Conservation (phyloP, 2,888 invertebrate species). For the Pseudoips prasinana region DNA sequence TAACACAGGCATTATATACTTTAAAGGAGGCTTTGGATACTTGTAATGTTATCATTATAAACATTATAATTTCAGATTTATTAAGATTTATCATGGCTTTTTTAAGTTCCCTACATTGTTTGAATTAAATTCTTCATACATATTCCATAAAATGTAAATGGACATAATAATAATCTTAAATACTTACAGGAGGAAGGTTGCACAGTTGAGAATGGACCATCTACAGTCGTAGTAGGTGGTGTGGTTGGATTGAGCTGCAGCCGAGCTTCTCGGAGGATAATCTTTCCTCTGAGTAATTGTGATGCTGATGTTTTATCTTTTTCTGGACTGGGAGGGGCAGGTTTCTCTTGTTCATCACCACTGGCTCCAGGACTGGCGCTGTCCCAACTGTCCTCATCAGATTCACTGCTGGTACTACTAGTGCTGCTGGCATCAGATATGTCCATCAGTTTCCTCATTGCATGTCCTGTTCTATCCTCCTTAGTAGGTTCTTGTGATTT, state of each 20-base stretch:
- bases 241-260: constrained; percentile 81
- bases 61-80: too few species aligned
- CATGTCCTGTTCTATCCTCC: constrained; percentile 70
- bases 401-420: constrained; percentile 69
- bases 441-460: constrained; percentile 73
- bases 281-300: constrained; percentile 83
- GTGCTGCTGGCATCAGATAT: constrained; percentile 76
- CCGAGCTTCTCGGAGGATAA: constrained; percentile 86
- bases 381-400: constrained; percentile 74
- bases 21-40: too few species aligned
- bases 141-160: too few species aligned
- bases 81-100: too few species aligned
- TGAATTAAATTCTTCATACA: too few species aligned
- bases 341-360: constrained; percentile 65
- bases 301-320: constrained; percentile 71
- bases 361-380: constrained; percentile 64
- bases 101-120: too few species aligned
- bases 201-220: constrained; percentile 85
- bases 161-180: too few species aligned
- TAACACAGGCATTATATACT: too few species aligned
- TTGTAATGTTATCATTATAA: too few species aligned
- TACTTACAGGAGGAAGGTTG: constrained; percentile 67
- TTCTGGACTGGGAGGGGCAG: constrained; percentile 67
- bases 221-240: constrained; percentile 71
- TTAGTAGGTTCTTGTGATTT: constrained; percentile 57